Percentiles rank a stretch among this genome's conserved stretches.
These are phyloP conservation scores for Strigops habroptila DNA, from an alignment of 2,113 vertebrate species.

Conservation along the genomic window DNA sequence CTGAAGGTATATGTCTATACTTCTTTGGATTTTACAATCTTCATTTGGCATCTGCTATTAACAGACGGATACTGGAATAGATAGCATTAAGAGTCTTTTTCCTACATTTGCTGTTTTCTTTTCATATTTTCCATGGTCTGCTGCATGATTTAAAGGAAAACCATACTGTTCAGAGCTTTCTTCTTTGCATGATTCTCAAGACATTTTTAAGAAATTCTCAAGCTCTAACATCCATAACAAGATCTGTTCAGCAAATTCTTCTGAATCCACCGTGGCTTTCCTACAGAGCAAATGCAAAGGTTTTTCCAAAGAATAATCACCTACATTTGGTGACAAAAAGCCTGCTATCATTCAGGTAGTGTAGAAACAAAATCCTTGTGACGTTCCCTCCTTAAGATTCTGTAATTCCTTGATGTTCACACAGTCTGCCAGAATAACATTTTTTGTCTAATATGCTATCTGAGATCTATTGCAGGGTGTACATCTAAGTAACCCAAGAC, in stretches of 20 bases:
- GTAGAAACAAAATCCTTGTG: neutral
- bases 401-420: neutral
- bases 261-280: neutral
- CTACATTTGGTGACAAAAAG: neutral
- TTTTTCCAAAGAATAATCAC: neutral
- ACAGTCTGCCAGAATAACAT: neutral
- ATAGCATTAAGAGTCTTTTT: neutral
- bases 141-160: neutral
- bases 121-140: neutral
- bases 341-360: neutral
- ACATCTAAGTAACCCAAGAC: neutral
- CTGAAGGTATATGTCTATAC: neutral
- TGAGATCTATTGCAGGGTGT: neutral
- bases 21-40: neutral
- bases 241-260: neutral
- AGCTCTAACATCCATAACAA: neutral
- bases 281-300: neutral
- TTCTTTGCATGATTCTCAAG: neutral
- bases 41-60: neutral
- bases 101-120: neutral
- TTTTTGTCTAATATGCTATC: neutral
- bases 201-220: neutral
- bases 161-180: neutral
- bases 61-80: neutral
- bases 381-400: neutral